phyloP scores from a whole-genome alignment of 2,113 vertebrate genomes.

The Dicaeum eximium region DNA sequence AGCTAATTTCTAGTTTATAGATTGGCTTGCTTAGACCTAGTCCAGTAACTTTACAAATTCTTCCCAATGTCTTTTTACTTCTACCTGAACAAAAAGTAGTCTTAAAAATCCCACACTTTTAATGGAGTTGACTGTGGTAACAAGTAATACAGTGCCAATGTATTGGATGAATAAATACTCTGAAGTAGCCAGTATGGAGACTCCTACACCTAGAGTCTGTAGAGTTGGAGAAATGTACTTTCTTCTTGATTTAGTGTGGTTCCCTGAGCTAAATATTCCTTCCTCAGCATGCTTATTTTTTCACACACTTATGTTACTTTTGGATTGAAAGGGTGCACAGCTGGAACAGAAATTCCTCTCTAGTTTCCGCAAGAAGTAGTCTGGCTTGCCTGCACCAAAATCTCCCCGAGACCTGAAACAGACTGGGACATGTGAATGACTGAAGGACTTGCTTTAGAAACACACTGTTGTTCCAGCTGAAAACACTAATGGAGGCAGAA shows the following conservation, averaged over 20 bases:
- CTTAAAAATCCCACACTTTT: not conserved
- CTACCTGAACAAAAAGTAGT: not conserved
- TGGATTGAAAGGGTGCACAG: not conserved
- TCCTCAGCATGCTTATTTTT: not conserved
- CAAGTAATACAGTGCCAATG: not conserved
- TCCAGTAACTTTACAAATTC: not conserved
- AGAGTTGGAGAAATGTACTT: not conserved
- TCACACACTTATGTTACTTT: not conserved
- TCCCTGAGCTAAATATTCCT: not conserved
- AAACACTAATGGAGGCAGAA: not conserved
- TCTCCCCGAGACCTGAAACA: not conserved
- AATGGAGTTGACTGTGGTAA: not conserved
- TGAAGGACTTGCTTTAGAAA: not conserved
- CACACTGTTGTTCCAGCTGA: not conserved
- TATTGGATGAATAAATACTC: not conserved
- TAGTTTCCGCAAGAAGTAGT: not conserved
- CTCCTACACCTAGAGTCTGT: rapidly evolving
- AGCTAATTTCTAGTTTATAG: not conserved
- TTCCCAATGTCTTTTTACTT: not conserved
- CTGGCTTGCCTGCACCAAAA: not conserved
- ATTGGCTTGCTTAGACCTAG: not conserved
- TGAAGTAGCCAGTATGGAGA: not conserved
- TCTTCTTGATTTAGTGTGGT: not conserved
- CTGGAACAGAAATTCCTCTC: not conserved
- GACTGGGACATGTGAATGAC: not conserved